phyloP scores from a whole-genome alignment of 2,797 vertebrate species.

The Steatocranus sp. region DNA sequence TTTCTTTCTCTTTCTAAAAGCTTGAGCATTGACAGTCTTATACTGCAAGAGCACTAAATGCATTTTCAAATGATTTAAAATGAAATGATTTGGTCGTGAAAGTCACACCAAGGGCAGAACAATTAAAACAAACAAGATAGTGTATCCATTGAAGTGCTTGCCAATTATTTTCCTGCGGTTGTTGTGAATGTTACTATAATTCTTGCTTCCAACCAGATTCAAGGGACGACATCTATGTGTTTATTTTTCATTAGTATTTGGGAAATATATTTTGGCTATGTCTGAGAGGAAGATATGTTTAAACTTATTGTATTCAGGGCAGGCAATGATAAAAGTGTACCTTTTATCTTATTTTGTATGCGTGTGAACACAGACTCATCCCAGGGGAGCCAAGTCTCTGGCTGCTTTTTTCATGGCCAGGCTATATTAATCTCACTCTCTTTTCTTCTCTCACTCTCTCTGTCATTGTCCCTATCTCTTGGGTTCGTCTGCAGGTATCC shows the following conservation, averaged over 20 bases:
- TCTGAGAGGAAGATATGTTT: neutral
- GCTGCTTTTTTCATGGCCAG: constrained; percentile 3
- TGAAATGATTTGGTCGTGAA: constrained; percentile 2
- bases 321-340: constrained; percentile 23
- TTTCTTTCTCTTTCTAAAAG: neutral
- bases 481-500: constrained; percentile 80
- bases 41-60: neutral
- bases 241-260: neutral
- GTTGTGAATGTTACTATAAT: neutral
- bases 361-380: constrained; percentile 13
- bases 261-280: constrained; percentile 1
- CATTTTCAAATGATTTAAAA: neutral
- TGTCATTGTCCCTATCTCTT: neutral
- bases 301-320: constrained; percentile 8
- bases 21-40: neutral
- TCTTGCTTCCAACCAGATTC: neutral
- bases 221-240: neutral
- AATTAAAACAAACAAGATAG: constrained; percentile 20
- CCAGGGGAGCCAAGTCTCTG: neutral
- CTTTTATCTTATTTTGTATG: constrained; percentile 25
- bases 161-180: constrained; percentile 10
- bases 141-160: neutral
- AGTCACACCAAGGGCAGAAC: neutral
- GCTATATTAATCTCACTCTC: constrained; percentile 17
- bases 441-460: neutral